Base-by-base conservation (phyloP, 2,888 invertebrate genomes). In the Blastobasis lacticolella region DNA sequence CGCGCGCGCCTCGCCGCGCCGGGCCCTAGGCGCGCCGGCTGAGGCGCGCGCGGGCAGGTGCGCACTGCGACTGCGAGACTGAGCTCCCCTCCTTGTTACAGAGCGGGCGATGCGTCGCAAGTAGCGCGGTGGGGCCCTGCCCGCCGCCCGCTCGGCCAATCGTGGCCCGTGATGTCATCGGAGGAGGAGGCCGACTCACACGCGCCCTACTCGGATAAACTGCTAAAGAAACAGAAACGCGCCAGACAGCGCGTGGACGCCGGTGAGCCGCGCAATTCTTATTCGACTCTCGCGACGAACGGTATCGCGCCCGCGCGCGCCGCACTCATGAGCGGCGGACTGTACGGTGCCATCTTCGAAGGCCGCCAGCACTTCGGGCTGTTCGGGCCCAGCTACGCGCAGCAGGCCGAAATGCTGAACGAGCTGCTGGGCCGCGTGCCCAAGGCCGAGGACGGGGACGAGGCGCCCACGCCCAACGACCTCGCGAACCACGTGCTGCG, bases 201-300 rank as follows among this genome's bases (percentile, higher is more conserved):
- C 92, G 95, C 94, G 92, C 94, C 95, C 94, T 95, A 94, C 92
- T 94, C 94, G 93, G 95, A 94, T 92, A 94, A 93, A 90, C 93
- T 94, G 90, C 92, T 95, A 91, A 95, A 95, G 94, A 94, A 95
- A 92, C 93, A 94, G 89, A 96, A 95, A 91, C 94, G 96, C 90
- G 95, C 94, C 90, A 93, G 96, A 92, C 96, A 96, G 92, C 94
- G 96, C 90, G 96, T 96, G 91, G 96, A 96, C 94, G 96, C 96
- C 91, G 96, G 96, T 77, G 96, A 97, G 91, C 94, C 95, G 89
- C 94, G 96, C 89, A 96, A 96, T 92, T 94, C 95, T 88, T 96
- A 96, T 91, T 95, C 87, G 71, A 85, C 86, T 81, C 86, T 86
- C 82, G 81, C 81, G 81, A 82, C 87, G 86, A 86, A 83, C 85